Percentiles rank a stretch among this genome's conserved stretches.
These are phyloP conservation scores for Malurus elegans DNA, from an alignment of 2,113 vertebrate species.

Conservation along the genomic window DNA sequence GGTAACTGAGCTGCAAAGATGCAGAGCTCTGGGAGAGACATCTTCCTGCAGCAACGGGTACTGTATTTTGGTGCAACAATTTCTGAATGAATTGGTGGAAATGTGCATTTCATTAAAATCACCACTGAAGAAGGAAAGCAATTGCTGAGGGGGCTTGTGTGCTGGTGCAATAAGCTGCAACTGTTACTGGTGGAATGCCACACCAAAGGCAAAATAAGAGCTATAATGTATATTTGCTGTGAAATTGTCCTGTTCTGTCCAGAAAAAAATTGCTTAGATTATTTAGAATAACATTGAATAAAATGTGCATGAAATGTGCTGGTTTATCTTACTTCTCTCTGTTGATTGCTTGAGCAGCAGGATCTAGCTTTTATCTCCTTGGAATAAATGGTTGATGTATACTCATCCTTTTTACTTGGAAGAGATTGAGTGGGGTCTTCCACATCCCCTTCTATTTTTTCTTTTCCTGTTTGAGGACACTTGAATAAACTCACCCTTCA, in stretches of 20 bases:
- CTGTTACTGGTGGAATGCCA: not conserved
- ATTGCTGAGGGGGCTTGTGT: not conserved
- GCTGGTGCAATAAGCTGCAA: not conserved
- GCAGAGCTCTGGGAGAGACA: not conserved
- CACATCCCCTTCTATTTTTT: not conserved
- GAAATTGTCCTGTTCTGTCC: not conserved
- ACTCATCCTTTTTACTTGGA: not conserved
- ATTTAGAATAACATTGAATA: not conserved
- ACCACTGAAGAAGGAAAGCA: not conserved
- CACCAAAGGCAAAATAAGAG: not conserved
- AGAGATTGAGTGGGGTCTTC: not conserved
- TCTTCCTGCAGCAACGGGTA: not conserved
- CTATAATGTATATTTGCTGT: not conserved
- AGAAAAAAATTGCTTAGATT: not conserved
- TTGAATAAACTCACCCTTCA: not conserved
- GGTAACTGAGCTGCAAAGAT: not conserved
- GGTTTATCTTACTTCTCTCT: not conserved
- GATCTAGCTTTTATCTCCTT: not conserved
- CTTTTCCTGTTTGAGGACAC: not conserved
- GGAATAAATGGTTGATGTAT: not conserved
- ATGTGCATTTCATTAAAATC: not conserved
- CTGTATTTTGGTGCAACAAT: not conserved
- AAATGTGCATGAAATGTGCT: not conserved
- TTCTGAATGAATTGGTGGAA: constrained; percentile 6
- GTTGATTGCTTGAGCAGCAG: not conserved